phyloP scores from a whole-genome alignment of 2,113 vertebrate species.

The Halcyon malimbica region DNA sequence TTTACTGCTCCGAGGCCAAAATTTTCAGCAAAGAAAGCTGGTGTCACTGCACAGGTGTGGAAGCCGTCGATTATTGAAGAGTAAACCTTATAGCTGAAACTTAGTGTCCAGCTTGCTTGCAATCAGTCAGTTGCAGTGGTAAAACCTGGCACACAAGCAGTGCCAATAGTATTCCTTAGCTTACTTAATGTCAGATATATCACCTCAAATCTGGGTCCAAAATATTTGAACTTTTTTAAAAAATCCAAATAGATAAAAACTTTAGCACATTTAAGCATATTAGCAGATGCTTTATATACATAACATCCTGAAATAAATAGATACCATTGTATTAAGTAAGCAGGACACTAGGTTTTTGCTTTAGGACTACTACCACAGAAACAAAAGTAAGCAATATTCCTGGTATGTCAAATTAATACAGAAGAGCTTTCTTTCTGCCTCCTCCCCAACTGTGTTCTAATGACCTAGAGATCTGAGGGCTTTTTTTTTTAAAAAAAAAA shows the following conservation, averaged over 20 bases:
- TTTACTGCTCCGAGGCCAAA: slow-evolving; percentile 88
- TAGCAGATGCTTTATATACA: background rate
- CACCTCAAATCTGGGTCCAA: slow-evolving; percentile 79
- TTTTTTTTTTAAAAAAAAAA: background rate
- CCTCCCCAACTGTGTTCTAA: background rate
- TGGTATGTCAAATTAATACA: slow-evolving; percentile 2
- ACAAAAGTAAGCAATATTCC: slow-evolving; percentile 30
- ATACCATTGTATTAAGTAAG: slow-evolving; percentile 50
- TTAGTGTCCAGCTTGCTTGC: slow-evolving; percentile 69
- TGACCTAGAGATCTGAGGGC: background rate
- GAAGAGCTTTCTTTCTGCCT: background rate
- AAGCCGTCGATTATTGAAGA: slow-evolving; percentile 85
- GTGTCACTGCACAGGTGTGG: slow-evolving; percentile 92
- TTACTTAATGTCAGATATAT: slow-evolving; percentile 58
- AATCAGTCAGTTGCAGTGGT: slow-evolving; percentile 70
- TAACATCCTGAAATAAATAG: slow-evolving; percentile 20
- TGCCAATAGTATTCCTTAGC: slow-evolving; percentile 49
- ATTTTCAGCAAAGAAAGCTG: slow-evolving; percentile 94
- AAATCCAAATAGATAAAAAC: slow-evolving; percentile 58
- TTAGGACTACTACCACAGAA: slow-evolving; percentile 34
- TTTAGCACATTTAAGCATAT: slow-evolving; percentile 5
- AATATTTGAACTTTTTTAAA: slow-evolving; percentile 32
- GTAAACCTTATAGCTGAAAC: slow-evolving; percentile 73
- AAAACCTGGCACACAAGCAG: slow-evolving; percentile 10
- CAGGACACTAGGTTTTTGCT: slow-evolving; percentile 67